Evolutionary conservation across 1,140 invertebrate genomes (phyloP).

Genomic region (Cherax quadricarinatus): DNA sequence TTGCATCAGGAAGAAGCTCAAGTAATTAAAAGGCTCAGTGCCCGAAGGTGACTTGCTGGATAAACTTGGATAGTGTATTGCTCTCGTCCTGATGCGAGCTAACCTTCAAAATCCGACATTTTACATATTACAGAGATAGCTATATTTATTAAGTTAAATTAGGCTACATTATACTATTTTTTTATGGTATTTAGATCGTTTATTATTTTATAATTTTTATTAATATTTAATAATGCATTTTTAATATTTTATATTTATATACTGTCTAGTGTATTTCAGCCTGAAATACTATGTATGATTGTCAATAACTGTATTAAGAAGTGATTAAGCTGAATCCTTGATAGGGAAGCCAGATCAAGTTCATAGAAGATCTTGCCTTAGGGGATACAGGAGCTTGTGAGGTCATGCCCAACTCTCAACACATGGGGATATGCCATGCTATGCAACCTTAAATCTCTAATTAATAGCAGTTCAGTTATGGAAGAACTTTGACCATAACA

Average conservation of each 20-base stretch:
- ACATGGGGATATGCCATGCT: constrained; percentile 35
- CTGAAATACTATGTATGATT: constrained; percentile 1
- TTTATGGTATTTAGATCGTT: constrained; percentile 40
- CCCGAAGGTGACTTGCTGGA: background rate
- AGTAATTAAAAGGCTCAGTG: constrained; percentile 6
- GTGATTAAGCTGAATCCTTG: constrained; percentile 26
- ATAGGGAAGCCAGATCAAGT: constrained; percentile 30
- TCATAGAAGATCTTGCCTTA: constrained; percentile 52
- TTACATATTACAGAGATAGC: constrained; percentile 39
- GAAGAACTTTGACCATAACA: background rate
- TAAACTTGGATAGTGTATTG: background rate
- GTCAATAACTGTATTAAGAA: constrained; percentile 14
- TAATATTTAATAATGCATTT: constrained; percentile 43
- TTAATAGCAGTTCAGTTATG: background rate
- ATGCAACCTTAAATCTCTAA: constrained; percentile 44
- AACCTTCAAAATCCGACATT: constrained; percentile 37
- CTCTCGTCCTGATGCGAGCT: constrained; percentile 34
- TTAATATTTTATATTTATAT: constrained; percentile 42
- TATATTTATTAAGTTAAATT: constrained; percentile 56
- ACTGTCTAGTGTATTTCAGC: constrained; percentile 25
- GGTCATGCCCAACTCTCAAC: constrained; percentile 39
- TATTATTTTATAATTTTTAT: constrained; percentile 50
- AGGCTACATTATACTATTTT: constrained; percentile 36
- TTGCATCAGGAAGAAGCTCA: constrained; percentile 38
- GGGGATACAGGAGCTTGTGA: constrained; percentile 1